A percentile compares a stretch with the other conserved stretches of the same genome.
These are phyloP conservation scores for Plectrocnemia conspersa DNA, from an alignment of 1,140 invertebrate genomes.

Conservation along the genomic window DNA sequence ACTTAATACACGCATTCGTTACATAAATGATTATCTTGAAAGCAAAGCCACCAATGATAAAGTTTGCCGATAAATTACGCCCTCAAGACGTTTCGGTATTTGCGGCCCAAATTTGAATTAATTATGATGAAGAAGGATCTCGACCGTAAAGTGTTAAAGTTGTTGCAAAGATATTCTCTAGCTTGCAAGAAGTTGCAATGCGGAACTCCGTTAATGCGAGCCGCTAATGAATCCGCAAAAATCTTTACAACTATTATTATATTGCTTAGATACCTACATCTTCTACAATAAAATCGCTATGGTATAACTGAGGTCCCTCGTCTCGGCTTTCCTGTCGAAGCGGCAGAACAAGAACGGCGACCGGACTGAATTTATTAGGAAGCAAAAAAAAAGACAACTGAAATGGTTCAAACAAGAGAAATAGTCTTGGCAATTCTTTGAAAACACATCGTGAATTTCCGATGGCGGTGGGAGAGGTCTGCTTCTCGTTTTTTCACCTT, in stretches of 20 bases:
- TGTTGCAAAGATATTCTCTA: no score
- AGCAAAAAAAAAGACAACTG: constrained; percentile 5
- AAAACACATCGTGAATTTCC: constrained; percentile 32
- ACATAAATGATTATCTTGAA: no score
- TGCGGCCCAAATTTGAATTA: no score
- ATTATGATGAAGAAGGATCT: no score
- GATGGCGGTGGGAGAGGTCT: constrained; percentile 21
- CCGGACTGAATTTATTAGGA: constrained; percentile 22
- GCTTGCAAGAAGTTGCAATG: constrained; percentile 18
- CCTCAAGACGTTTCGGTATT: no score
- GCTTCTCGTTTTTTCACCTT: constrained; percentile 16
- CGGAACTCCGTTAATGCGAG: constrained; percentile 25
- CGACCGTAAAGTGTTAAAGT: no score
- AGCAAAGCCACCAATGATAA: no score
- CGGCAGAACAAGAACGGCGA: constrained; percentile 8
- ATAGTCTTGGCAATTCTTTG: constrained; percentile 24
- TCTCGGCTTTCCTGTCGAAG: constrained; percentile 4
- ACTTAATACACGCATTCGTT: no score
- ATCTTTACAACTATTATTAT: no score
- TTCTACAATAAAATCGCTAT: background rate
- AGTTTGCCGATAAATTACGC: no score
- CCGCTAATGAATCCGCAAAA: constrained; percentile 34
- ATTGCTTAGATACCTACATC: background rate
- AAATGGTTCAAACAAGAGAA: constrained; percentile 24
- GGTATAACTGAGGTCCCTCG: constrained; percentile 3